A percentile compares a stretch with the other conserved stretches of the same genome.
Evolutionary conservation across 2,888 invertebrate species (phyloP).

Genomic region (Aspidiotus destructor): DNA sequence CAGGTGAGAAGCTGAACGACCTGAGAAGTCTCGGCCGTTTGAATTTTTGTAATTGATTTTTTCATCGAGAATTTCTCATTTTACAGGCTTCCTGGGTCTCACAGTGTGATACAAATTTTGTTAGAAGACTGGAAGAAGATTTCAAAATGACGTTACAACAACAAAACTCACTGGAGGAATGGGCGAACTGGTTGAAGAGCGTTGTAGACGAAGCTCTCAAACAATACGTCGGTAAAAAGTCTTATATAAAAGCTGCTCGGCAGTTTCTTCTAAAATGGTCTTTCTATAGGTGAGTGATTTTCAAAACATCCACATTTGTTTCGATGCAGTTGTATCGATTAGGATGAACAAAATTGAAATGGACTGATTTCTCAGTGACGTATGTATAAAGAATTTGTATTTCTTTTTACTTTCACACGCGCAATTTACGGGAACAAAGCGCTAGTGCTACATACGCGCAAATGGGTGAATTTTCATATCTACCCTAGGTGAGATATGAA

Average conservation of each 20-base stretch:
- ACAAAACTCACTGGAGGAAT: conserved; percentile 88
- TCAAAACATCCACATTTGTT: too few relatives aligned
- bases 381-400: neutral
- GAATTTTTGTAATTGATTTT: neutral
- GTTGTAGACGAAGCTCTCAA: conserved; percentile 84
- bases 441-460: too few relatives aligned
- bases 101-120: conserved; percentile 79
- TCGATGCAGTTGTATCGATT: neutral
- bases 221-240: conserved; percentile 72
- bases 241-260: conserved; percentile 73
- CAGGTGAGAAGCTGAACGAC: conserved; percentile 47
- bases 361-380: too few relatives aligned
- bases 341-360: neutral
- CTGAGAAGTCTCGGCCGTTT: neutral
- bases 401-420: too few relatives aligned
- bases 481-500: too few relatives aligned
- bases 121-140: conserved; percentile 78
- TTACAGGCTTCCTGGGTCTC: conserved; percentile 92
- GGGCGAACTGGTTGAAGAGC: conserved; percentile 94
- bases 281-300: conserved; percentile 67
- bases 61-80: conserved; percentile 10
- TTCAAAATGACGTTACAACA: conserved; percentile 82
- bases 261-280: conserved; percentile 98
- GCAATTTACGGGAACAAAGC: too few relatives aligned
- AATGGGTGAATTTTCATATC: too few relatives aligned